Base-by-base conservation (phyloP, 35 echinoderm and acorn worm species). In the Amphiura filiformis region DNA sequence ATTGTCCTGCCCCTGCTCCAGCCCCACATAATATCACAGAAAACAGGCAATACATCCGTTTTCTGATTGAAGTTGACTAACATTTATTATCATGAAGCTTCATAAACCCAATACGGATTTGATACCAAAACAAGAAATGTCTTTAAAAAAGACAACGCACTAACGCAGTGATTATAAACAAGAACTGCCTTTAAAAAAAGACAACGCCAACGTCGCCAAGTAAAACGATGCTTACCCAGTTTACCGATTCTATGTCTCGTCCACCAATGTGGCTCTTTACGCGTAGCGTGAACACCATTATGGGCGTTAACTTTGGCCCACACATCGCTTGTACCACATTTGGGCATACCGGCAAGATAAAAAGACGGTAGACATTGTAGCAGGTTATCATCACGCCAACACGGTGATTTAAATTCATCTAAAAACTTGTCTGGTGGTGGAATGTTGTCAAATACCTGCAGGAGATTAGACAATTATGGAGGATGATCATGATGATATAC, bases 261-360 rank as follows among this genome's bases (percentile, higher is more conserved):
- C 92, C 91, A 93, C 81, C 82, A 93, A 34, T 93, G 92, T 32
- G 92, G 92, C 65, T 93, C 92, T 33, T 93, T 89, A 15, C 36
- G 38, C 4, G 76, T 86, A 61, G 28, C 37, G 9, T 76, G 31
- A 0, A 89, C 77, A 47, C 84, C 37, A 31, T 76, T 81, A 35
- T 93, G 92, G 36, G 37, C 14, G 0, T 75, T 56, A 1, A 93
- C 35, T n/a, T 89, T 78, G 39, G 65, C 70, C 92, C 92, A 93
- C 14, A 93, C 39, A 56, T 93, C 92, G 14, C 86, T 93, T 3
- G 92, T 93, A 13, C 87, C 92, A 85, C 92, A 93, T 47, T 93
- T 93, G 22, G 87, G 92, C 76, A 93, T 86, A 22, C 92, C 92
- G 78, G 84, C 76, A 56, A 89, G 76, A 80, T 89, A 93, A 32